Base-by-base conservation (phyloP, 1,140 invertebrate species). In the Sarcophaga peregrina region DNA sequence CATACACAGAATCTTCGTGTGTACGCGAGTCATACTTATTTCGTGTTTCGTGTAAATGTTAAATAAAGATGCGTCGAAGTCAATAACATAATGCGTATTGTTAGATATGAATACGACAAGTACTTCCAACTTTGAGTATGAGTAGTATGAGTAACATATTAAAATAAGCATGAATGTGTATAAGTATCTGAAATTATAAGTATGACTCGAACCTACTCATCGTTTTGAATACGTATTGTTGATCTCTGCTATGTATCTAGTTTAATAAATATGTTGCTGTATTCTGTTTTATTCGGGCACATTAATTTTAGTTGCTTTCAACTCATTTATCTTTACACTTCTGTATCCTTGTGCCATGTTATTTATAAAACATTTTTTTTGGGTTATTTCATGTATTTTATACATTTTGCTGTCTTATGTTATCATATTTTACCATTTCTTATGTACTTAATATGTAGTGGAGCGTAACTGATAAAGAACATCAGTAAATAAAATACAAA, bases 251-350 rank as follows among this genome's bases (percentile, higher is more conserved):
- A 4, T n/a, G n/a, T n/a, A n/a, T n/a, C n/a, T n/a, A n/a, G 25
- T 37, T 37, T 68, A 68, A 68, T 7, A 68, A 68, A 68, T 20
- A 68, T 68, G 62, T 68, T 68, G 25, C 25, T 37, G 25, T 1
- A 37, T 8, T 68, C 15, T 25, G 5, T 9, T 68, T 68, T 68
- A 68, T 68, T 68, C 20, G 17, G 62, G 62, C 20, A 68, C 62
- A 68, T 68, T 68, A 68, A 68, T 68, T 68, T 68, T 68, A 68
- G n/a, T n/a, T 20, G n/a, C 62, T 68, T 68, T 58, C 62, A 68
- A 68, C 62, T 68, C 62, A 68, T 68, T 68, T 68, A 68, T 68
- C 62, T 68, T 68, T 20, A 68, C 62, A 68, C 62, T 68, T 68
- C 62, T 68, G 62, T 20, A 20, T 68, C 25, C 25, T 37, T 68